Evolutionary conservation across 2,797 vertebrate species (phyloP).

Genomic region (Acanthiza pusilla): DNA sequence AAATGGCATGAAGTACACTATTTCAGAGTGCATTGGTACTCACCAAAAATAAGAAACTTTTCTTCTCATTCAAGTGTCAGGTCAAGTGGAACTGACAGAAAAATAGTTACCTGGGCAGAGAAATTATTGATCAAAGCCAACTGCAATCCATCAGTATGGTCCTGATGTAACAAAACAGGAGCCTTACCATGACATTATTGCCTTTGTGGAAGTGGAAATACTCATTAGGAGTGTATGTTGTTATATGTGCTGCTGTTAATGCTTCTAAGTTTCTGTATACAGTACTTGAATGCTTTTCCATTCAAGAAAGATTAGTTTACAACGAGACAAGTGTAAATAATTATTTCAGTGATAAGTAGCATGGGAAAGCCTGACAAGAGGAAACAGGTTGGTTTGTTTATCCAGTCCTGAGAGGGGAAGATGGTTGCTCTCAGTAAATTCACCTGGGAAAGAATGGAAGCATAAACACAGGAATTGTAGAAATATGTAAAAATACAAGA

Average conservation of each 20-base stretch:
- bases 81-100: background rate
- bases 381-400: background rate
- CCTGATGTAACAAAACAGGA: background rate
- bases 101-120: background rate
- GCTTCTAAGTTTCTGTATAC: background rate
- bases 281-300: background rate
- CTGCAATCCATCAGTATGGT: background rate
- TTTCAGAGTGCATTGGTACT: background rate
- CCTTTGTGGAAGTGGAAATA: background rate
- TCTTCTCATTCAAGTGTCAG: background rate
- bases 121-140: background rate
- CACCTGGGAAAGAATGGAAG: background rate
- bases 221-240: background rate
- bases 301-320: background rate
- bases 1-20: background rate
- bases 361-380: background rate
- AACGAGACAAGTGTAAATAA: background rate
- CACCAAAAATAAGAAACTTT: background rate
- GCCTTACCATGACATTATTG: accelerated
- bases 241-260: background rate
- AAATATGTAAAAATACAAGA: background rate
- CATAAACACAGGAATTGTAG: background rate
- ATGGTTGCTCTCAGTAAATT: background rate
- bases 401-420: background rate
- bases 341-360: background rate